Percentiles rank a stretch among this genome's conserved stretches.
Conservation (phyloP, 1,140 invertebrate genomes). For the Drosophila watanabei region DNA sequence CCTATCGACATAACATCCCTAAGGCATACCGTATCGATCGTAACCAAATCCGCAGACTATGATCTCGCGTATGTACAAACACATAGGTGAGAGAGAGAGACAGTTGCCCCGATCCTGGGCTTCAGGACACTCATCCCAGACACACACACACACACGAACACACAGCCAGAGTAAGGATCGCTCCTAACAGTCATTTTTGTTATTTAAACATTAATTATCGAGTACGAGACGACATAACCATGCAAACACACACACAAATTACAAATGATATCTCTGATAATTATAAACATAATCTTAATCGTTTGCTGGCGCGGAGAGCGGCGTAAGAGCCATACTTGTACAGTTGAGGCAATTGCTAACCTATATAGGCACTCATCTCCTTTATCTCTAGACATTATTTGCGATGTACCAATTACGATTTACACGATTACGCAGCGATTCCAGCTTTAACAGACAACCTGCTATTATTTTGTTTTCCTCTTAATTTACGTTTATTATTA, state of each 20-base stretch:
- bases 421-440: constrained; percentile 72
- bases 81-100: constrained; percentile 28
- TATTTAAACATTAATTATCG: constrained; percentile 52
- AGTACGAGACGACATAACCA: constrained; percentile 53
- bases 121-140: constrained; percentile 24
- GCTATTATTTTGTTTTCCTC: constrained; percentile 63
- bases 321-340: constrained; percentile 75
- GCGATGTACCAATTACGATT: constrained; percentile 44
- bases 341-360: constrained; percentile 77
- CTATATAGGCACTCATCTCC: constrained; percentile 67
- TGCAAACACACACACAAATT: constrained; percentile 22
- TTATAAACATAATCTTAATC: constrained; percentile 52
- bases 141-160: constrained; percentile 2
- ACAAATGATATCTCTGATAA: constrained; percentile 45
- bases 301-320: constrained; percentile 38
- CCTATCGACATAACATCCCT: not conserved
- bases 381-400: constrained; percentile 60
- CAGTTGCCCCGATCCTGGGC: constrained; percentile 11
- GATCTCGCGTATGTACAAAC: constrained; percentile 45
- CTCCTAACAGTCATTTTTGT: constrained; percentile 67
- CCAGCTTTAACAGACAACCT: constrained; percentile 68
- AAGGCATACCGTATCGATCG: constrained; percentile 7
- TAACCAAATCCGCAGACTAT: constrained; percentile 32
- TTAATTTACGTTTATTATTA: constrained; percentile 47
- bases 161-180: constrained; percentile 56